Percentiles rank a stretch among this genome's conserved stretches.
Conservation (phyloP, 1,140 invertebrate species). For the Cyclargus thomasi region DNA sequence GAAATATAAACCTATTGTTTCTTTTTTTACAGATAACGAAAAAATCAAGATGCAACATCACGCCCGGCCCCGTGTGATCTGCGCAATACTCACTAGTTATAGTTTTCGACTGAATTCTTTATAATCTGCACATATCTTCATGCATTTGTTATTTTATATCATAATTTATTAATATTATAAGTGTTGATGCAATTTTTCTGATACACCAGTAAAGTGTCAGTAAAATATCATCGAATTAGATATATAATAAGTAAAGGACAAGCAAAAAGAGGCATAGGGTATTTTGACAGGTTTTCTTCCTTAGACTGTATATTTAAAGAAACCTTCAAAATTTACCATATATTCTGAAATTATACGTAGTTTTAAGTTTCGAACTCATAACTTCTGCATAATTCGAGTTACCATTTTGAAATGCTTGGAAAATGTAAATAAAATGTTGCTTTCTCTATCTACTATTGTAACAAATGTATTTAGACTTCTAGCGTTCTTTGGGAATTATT, state of each 20-base stretch:
- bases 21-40: slow-evolving; percentile 41
- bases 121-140: slow-evolving; percentile 56
- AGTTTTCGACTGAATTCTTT: slow-evolving; percentile 56
- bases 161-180: slow-evolving; percentile 55
- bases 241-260: slow-evolving; percentile 48
- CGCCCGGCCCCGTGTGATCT: slow-evolving; percentile 17
- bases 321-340: slow-evolving; percentile 63
- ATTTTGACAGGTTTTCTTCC: slow-evolving; percentile 65
- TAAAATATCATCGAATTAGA: slow-evolving; percentile 39
- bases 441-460: slow-evolving; percentile 33
- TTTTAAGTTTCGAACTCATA: slow-evolving; percentile 38
- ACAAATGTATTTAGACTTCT: no score
- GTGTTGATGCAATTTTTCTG: slow-evolving; percentile 43
- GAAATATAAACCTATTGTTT: slow-evolving; percentile 24
- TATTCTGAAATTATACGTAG: slow-evolving; percentile 41
- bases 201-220: slow-evolving; percentile 34
- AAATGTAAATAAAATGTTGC: slow-evolving; percentile 57
- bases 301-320: slow-evolving; percentile 62
- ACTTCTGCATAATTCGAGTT: slow-evolving; percentile 64
- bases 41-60: not conserved
- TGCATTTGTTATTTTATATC: slow-evolving; percentile 63
- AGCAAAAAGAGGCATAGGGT: slow-evolving; percentile 69
- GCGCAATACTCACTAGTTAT: slow-evolving; percentile 62
- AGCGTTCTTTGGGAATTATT: no score
- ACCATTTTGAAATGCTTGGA: slow-evolving; percentile 60